A percentile compares a stretch with the other conserved stretches of the same genome.
phyloP scores from a whole-genome alignment of 2,797 vertebrate species.

The Phoeniculus purpureus region DNA sequence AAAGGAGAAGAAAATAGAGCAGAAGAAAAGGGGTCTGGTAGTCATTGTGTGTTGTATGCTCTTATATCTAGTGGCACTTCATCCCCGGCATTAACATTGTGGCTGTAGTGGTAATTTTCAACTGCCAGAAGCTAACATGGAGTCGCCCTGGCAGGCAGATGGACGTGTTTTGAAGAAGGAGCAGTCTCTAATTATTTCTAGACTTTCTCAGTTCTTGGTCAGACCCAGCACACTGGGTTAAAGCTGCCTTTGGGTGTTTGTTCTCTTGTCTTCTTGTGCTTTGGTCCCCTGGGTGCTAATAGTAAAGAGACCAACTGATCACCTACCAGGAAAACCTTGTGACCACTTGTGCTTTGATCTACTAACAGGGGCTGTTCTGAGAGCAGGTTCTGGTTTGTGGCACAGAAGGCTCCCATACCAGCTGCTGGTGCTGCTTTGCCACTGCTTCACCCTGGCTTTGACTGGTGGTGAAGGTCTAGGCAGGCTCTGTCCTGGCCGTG shows the following conservation, averaged over 20 bases:
- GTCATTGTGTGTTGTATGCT: too few relatives aligned
- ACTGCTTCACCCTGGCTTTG: not conserved
- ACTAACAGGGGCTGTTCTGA: not conserved
- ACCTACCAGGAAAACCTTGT: not conserved
- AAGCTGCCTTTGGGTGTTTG: not conserved
- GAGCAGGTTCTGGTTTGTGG: not conserved
- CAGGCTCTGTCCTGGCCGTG: not conserved
- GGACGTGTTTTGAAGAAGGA: not conserved
- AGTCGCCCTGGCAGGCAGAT: not conserved
- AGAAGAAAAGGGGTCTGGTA: not conserved
- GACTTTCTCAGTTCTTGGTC: not conserved
- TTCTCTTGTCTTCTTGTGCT: too few relatives aligned
- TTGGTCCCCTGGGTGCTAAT: not conserved
- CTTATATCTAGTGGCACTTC: not conserved
- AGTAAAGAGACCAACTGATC: not conserved
- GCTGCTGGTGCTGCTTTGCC: not conserved
- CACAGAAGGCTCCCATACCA: not conserved
- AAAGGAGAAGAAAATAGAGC: not conserved
- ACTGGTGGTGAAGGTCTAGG: not conserved
- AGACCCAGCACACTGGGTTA: not conserved
- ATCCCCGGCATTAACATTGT: too few relatives aligned
- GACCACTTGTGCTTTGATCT: too few relatives aligned
- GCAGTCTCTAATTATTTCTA: not conserved
- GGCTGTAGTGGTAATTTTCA: not conserved
- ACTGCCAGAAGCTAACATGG: not conserved